phyloP scores from a whole-genome alignment of 2,113 vertebrate genomes.

The Procavia capensis region DNA sequence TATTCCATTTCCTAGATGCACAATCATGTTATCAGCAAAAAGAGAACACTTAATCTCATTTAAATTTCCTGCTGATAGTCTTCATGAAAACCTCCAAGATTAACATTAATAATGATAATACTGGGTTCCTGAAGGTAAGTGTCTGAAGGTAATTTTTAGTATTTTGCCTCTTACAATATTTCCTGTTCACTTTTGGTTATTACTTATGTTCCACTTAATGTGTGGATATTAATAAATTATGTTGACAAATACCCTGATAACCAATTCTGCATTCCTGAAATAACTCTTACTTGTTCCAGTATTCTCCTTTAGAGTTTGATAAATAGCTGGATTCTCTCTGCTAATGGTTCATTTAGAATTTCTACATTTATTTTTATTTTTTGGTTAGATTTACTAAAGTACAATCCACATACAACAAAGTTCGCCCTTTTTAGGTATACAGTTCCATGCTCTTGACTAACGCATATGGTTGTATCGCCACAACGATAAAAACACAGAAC shows the following conservation, averaged over 20 bases:
- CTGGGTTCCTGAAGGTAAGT: neutral
- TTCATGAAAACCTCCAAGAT: slow-evolving; percentile 2
- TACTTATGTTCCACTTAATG: neutral
- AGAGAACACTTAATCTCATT: neutral
- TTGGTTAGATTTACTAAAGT: neutral
- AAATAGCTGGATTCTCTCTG: neutral
- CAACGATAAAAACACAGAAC: neutral
- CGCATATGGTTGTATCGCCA: neutral
- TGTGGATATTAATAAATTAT: neutral
- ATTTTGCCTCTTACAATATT: neutral
- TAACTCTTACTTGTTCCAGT: neutral
- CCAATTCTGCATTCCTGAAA: slow-evolving; percentile 6
- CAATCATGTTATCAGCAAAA: neutral
- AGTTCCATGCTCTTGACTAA: neutral
- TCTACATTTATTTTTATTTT: neutral
- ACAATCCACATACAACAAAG: too few species aligned
- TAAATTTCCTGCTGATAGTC: neutral
- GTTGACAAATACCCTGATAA: neutral
- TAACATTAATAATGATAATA: neutral
- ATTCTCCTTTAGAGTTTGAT: slow-evolving; percentile 20
- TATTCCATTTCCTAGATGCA: neutral
- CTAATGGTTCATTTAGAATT: neutral
- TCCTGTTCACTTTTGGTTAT: neutral
- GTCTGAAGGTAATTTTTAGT: neutral
- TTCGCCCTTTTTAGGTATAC: neutral